phyloP scores from a whole-genome alignment of 2,797 vertebrate genomes.

The Crenuchus spilurus region DNA sequence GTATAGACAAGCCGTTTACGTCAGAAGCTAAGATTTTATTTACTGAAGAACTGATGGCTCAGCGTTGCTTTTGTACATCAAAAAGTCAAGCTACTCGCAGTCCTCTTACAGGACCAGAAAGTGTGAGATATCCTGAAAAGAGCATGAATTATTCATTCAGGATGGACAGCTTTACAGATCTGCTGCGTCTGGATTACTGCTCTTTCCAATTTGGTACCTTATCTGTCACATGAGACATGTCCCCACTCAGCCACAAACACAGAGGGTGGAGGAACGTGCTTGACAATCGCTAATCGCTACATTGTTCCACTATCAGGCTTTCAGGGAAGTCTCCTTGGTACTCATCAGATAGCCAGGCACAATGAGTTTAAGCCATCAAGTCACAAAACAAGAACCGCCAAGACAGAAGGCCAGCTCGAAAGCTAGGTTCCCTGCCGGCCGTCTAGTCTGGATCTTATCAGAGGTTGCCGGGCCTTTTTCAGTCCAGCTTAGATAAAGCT shows the following conservation, averaged over 20 bases:
- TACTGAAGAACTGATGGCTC: slow-evolving; percentile 17
- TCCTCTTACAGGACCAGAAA: not conserved
- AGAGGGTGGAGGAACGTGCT: slow-evolving; percentile 82
- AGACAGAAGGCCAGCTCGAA: slow-evolving; percentile 62
- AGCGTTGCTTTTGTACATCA: slow-evolving; percentile 2
- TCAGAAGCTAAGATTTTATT: slow-evolving; percentile 31
- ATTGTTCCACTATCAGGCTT: slow-evolving; percentile 80
- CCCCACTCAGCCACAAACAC: slow-evolving; percentile 80
- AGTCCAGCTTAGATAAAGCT: slow-evolving; percentile 74
- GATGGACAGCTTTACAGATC: not conserved
- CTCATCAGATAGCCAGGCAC: slow-evolving; percentile 64
- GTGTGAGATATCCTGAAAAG: not conserved
- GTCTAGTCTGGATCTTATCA: slow-evolving; percentile 73
- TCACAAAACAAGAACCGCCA: slow-evolving; percentile 52
- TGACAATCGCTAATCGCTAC: slow-evolving; percentile 73
- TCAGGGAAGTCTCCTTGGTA: slow-evolving; percentile 64
- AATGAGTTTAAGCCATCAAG: slow-evolving; percentile 41
- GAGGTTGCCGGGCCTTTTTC: slow-evolving; percentile 56
- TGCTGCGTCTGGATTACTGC: slow-evolving; percentile 9
- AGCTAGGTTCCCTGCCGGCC: slow-evolving; percentile 55
- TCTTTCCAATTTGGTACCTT: slow-evolving; percentile 11
- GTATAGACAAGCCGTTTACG: not conserved
- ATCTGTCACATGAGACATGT: slow-evolving; percentile 43
- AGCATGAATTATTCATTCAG: not conserved
- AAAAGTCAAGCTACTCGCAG: not conserved